Base-by-base conservation (phyloP, 2,113 vertebrate species). In the Zosterops borbonicus region DNA sequence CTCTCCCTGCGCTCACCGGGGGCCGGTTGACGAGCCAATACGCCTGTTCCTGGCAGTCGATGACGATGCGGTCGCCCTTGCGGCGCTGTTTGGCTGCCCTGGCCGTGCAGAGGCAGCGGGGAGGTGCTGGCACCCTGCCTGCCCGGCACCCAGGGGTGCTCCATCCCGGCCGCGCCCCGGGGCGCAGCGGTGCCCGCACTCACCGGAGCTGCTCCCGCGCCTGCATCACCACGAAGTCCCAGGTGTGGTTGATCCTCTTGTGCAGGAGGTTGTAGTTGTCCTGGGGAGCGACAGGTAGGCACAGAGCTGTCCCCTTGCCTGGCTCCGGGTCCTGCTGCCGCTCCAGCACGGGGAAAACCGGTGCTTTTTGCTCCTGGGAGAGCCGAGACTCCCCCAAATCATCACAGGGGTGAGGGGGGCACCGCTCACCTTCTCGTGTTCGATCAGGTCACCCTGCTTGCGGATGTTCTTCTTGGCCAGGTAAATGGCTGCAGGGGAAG, bases 221-320 rank as follows among this genome's bases (percentile, higher is more conserved):
- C 96, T 99, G 99, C 98, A 98, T 99, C 96, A 99, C 98, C 80
- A 99, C 99, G 65, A 99, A 99, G 97, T 99, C 99, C 99, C 99
- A 99, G 0, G 97, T 98, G 96, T 99, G 99, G 96, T 98, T 99
- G 94, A 99, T 99, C 85, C 98, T 98, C 97, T 99, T 98, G 97
- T 99, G 98, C 94, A 99, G 96, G 85, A 98, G 93, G 93, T 98
- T 98, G 95, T 99, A 99, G 87, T 97, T 98, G 68, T 99, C 98
- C 99, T 99, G 89, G 49, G 64, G 70, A 49, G 75, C 4, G 6
- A 44, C 19, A 7, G 3, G 6, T 11, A 10, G 41, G 47, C 37
- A 22, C 4, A 0, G 25, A 28, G 10, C 23, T 1, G 0, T 12
- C 28, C 58, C 76, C 25, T 20, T 1, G 4, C 58, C 58, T 11